Evolutionary conservation across 2,113 vertebrate genomes (phyloP).

Genomic region (Brachypteracias leptosomus): DNA sequence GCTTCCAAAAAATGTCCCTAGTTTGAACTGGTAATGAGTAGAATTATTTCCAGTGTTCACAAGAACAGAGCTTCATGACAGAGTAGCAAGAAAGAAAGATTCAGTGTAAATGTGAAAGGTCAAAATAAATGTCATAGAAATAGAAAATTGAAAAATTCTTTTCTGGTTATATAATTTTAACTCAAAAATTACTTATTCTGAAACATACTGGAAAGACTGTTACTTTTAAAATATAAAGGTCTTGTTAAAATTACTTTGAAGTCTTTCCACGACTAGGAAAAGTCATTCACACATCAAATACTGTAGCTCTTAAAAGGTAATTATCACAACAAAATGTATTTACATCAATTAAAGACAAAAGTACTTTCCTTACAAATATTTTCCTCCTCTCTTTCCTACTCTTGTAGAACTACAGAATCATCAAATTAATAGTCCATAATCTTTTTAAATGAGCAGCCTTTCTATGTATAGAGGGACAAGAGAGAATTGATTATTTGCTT

Average conservation of each 20-base stretch:
- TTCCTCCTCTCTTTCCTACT: background rate
- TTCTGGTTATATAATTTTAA: background rate
- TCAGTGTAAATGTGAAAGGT: background rate
- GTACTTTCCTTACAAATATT: background rate
- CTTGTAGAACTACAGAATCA: background rate
- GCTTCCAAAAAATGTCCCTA: background rate
- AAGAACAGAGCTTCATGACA: background rate
- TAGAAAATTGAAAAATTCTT: background rate
- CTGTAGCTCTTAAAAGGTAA: background rate
- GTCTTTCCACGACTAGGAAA: slow-evolving; percentile 7
- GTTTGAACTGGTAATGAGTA: background rate
- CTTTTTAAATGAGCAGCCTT: background rate
- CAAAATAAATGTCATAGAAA: slow-evolving; percentile 22
- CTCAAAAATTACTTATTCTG: background rate
- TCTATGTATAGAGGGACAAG: background rate
- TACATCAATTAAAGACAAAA: background rate
- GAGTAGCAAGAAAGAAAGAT: background rate
- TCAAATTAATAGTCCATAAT: background rate
- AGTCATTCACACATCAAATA: background rate
- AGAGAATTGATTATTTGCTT: background rate
- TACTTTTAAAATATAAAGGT: background rate
- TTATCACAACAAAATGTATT: background rate
- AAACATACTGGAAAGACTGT: background rate
- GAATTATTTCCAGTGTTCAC: background rate
- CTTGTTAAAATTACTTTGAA: slow-evolving; percentile 24